Base-by-base conservation (phyloP, 1,140 invertebrate genomes). In the Zophobas atratus region DNA sequence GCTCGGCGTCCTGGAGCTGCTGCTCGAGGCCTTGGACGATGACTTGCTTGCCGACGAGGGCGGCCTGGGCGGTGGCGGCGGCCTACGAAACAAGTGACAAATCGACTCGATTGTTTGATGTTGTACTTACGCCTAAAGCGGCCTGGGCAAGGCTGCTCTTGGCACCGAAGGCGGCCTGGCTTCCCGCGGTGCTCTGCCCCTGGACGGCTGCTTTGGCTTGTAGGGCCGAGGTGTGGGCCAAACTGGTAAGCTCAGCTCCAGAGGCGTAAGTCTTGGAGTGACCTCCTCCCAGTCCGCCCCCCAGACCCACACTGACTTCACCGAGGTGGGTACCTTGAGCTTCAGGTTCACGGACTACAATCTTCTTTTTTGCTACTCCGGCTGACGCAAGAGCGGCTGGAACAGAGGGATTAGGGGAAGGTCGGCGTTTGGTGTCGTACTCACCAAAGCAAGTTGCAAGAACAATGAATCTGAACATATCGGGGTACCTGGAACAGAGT, bases 151-250 rank as follows among this genome's bases (percentile, higher is more conserved):
- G 74, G 48, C 79, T 82, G 53, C 80, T 82, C 70, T 82, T 81
- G 33, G 79, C 79, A 3, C 81, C 81, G 60, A 81, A 82, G 35
- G 81, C 81, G 4, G 81, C 81, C 67, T 82, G 81, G 49, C 79
- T 82, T 0, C 81, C 81, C 32, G 81, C 81, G 2, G 81, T 82
- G 39, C 81, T 79, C 73, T 82, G 81, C n/a, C 72, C 79, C 63
- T 79, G 80, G n/a, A 81, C 81, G 6, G 81, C 81, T 43, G 79
- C 79, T 56, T 82, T 82, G 39, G 81, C 81, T 80, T 82, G 81
- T 35, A 81, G 67, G 34, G 81, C 81, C 5, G 81, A 82, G 6
- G 75, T 77, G 60, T 80, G 79, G 8, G 81, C 81, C 48, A 82
- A 49, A 39, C 81, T 82, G 48, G 81, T 78, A 3, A 82, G 49